Conservation (phyloP, 2,797 vertebrate species). For the Anguilla megastoma region DNA sequence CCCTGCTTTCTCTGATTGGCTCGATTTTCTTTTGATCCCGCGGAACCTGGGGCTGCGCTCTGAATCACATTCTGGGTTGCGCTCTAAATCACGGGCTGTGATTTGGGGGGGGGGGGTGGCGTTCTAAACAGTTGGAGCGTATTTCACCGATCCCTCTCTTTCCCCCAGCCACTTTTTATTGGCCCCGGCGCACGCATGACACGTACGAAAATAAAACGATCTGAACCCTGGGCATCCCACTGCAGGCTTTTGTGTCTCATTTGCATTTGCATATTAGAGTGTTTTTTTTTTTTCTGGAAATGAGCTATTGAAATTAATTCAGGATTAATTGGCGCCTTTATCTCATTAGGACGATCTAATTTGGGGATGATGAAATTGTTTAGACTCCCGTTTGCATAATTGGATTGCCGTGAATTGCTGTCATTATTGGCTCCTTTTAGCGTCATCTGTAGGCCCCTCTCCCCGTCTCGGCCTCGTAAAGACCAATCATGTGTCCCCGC, state of each 20-base stretch:
- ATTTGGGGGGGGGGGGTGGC: neutral
- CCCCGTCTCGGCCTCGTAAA: slow-evolving; percentile 96
- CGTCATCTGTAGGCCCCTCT: slow-evolving; percentile 95
- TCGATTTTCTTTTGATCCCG: neutral
- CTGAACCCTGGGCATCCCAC: slow-evolving; percentile 83
- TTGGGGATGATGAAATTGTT: slow-evolving; percentile 99
- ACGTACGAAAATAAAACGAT: slow-evolving; percentile 79
- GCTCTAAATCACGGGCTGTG: neutral
- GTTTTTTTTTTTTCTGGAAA: slow-evolving; percentile 95
- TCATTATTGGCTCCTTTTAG: slow-evolving; percentile 98
- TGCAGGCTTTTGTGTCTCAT: slow-evolving; percentile 90
- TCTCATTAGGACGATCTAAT: slow-evolving; percentile 99
- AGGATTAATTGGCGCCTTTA: slow-evolving; percentile 99
- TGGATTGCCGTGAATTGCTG: slow-evolving; percentile 99
- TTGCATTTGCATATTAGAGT: slow-evolving; percentile 99
- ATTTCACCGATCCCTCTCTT: slow-evolving; percentile 16
- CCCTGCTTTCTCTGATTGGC: neutral
- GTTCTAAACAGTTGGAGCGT: neutral
- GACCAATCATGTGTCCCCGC: slow-evolving; percentile 96
- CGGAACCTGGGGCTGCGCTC: neutral
- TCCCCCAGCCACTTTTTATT: slow-evolving; percentile 1
- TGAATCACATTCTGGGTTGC: neutral
- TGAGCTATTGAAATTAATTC: slow-evolving; percentile 99
- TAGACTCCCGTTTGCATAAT: slow-evolving; percentile 99
- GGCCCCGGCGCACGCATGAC: slow-evolving; percentile 45